These are phyloP conservation scores for Rhinichthys osculus DNA, from an alignment of 2,797 vertebrate genomes.

Conservation along the genomic window DNA sequence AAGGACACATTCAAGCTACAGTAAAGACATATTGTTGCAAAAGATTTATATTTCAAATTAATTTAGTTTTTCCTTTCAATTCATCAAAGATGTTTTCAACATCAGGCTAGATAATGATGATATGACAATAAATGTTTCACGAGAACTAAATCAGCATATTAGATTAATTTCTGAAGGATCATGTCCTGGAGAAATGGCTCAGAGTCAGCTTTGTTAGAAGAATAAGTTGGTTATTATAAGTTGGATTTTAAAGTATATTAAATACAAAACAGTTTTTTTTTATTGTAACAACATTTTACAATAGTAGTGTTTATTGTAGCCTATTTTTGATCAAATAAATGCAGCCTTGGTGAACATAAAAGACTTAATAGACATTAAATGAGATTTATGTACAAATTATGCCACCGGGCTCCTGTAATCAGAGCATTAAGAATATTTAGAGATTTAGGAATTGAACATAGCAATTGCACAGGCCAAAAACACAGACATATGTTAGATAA, in stretches of 20 bases:
- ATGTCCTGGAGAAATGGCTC: background rate
- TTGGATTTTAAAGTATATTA: background rate
- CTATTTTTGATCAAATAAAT: background rate
- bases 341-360: background rate
- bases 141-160: background rate
- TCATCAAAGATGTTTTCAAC: background rate
- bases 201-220: background rate
- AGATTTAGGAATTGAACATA: constrained; percentile 56
- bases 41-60: background rate
- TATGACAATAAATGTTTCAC: background rate
- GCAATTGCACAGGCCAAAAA: constrained; percentile 47
- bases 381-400: constrained; percentile 60
- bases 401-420: constrained; percentile 56
- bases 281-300: background rate
- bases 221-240: background rate
- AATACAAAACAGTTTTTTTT: too few species aligned
- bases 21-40: background rate
- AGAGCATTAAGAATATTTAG: constrained; percentile 57
- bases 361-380: constrained; percentile 50
- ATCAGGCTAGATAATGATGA: background rate
- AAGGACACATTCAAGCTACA: background rate
- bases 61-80: background rate
- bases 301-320: background rate
- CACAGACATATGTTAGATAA: constrained; percentile 42
- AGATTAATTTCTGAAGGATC: background rate